These are phyloP conservation scores for Chionoecetes opilio DNA, from an alignment of 1,140 invertebrate species.

Conservation along the genomic window DNA sequence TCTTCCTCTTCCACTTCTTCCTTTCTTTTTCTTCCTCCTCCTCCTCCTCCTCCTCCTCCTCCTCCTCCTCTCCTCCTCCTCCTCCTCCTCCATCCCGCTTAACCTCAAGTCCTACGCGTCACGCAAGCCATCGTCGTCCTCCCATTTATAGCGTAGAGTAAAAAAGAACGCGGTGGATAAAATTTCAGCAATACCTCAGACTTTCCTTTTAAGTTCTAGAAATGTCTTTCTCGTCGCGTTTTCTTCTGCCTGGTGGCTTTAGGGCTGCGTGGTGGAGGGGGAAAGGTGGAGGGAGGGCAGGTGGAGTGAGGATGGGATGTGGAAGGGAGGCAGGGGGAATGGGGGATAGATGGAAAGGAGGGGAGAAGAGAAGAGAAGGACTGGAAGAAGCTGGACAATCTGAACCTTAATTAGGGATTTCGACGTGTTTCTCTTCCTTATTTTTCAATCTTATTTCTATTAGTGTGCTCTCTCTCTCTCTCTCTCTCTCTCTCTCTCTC, in stretches of 20 bases:
- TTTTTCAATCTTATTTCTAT: not conserved
- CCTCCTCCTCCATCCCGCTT: not conserved
- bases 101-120: not conserved
- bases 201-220: slow-evolving; percentile 21
- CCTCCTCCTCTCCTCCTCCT: not conserved
- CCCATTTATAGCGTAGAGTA: not conserved
- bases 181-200: not conserved
- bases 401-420: not conserved
- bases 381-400: not conserved
- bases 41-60: not conserved
- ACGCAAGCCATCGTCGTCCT: not conserved
- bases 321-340: not conserved
- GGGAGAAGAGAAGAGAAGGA: not conserved
- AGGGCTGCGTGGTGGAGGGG: not conserved
- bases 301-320: not conserved
- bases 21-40: not conserved
- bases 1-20: too few relatives aligned
- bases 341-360: not conserved
- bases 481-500: slow-evolving; percentile 24
- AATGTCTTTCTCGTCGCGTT: not conserved
- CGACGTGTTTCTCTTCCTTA: not conserved
- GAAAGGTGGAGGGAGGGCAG: too few relatives aligned
- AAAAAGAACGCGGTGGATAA: not conserved
- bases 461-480: too few relatives aligned
- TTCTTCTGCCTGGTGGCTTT: slow-evolving; percentile 18